Base-by-base conservation (phyloP, 1,140 invertebrate species). In the Formica exsecta region DNA sequence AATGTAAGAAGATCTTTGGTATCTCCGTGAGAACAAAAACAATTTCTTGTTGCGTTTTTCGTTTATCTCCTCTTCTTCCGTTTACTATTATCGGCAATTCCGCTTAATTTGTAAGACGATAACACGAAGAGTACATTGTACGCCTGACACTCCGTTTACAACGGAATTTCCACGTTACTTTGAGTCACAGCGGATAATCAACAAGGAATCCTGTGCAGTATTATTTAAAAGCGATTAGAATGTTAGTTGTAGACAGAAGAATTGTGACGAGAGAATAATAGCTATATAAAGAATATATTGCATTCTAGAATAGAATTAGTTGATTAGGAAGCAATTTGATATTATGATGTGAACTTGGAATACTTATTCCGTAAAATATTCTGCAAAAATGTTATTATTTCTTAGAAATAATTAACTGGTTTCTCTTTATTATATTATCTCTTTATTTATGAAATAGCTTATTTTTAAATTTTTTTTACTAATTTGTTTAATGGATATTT, bases 111-210 rank as follows among this genome's bases (percentile, higher is more conserved):
- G 66, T 38, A 32, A 32, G 41, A 71, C 22, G 54, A 59, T 71
- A 59, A 73, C 8, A n/a, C 25, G 25, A 19, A 59, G 19, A 61
- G 25, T 73, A 71, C 54, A 71, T 81, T 48, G 54, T 51, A 61
- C 79, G 79, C 16, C 29, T 51, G 38, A 16, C 19, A 36, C 4
- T 44, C 25, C 51, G 25, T 61, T 29, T 22, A 19, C 25, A 32
- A 68, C 6, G 68, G 68, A 74, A 83, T 83, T 83, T 83, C 68
- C 79, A 61, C 54, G 19, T 73, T 61, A 5, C 25, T 61, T 44
- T 61, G 79, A 83, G 11, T 83, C 79, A 83, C 29, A 11, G 22
- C 32, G 13, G 13, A 22, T 36, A 61, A 74, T 44, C 19, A 44
- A 54, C 29, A 16, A 11, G 22, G 25, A 80, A 57, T 80, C 8